Evolutionary conservation across 2,888 invertebrate genomes (phyloP).

Genomic region (Aspidiotus destructor): DNA sequence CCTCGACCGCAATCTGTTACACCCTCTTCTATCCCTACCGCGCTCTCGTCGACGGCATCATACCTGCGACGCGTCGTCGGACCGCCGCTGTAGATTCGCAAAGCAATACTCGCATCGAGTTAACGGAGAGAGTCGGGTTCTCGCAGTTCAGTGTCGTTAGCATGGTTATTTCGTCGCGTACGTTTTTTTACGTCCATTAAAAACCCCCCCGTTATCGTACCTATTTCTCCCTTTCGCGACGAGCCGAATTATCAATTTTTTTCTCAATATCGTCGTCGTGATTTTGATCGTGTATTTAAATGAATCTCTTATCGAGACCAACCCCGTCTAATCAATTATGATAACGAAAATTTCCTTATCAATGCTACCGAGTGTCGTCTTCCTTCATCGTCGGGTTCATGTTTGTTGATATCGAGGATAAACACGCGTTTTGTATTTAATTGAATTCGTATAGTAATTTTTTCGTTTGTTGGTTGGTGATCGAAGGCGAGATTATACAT

Average conservation of each 20-base stretch:
- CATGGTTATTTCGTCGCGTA: constrained; percentile 15
- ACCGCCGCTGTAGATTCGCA: constrained; percentile 5
- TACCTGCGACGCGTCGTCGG: not conserved
- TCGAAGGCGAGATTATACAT: no score
- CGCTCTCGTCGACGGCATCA: constrained; percentile 8
- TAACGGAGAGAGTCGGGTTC: constrained; percentile 18
- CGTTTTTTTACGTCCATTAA: not conserved
- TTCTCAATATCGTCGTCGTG: not conserved
- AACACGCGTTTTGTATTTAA: not conserved
- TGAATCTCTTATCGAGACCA: not conserved
- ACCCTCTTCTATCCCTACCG: constrained; percentile 24
- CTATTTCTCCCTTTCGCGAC: not conserved
- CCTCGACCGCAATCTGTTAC: constrained; percentile 22
- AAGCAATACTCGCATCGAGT: constrained; percentile 22
- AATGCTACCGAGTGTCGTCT: no score
- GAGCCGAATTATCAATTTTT: constrained; percentile 2
- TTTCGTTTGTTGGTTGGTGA: no score
- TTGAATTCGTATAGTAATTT: not conserved
- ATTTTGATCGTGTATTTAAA: not conserved
- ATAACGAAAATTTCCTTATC: not conserved
- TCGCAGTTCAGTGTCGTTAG: constrained; percentile 29
- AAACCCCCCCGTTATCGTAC: not conserved
- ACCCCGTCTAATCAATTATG: no score
- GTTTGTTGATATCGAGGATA: not conserved
- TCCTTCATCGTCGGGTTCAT: no score